Evolutionary conservation across 1,140 invertebrate species (phyloP), one percentile per base, ranked within the genome.

Genomic region (Leptopilina boulardi): DNA sequence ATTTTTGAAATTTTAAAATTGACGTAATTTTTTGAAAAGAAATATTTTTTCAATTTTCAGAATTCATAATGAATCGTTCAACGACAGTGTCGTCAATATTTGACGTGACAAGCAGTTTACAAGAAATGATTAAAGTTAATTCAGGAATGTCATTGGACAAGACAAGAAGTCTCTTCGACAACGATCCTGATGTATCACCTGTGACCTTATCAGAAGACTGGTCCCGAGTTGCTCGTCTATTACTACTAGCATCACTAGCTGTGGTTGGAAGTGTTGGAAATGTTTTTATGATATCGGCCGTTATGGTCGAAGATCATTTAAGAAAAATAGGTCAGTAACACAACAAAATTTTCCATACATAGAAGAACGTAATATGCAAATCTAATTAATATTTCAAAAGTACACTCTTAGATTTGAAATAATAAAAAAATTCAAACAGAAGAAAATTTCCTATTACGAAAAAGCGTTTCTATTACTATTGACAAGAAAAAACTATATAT

Each of bases 221-320:
- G 95, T 93, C 94, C 5, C 91, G 93, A 41, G 91, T 96, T 5
- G 93, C 93, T 0, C 89, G 94, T 42, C 91, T 96, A 0, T 85
- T 96, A 9, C 87, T 96, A 19, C 89, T 96, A 23, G 92, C 94
- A 0, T 92, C 93, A 0, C 90, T 95, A 38, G 92, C 94, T 0
- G 93, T 93, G 0, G 84, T 95, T 18, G 95, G 95, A 3, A 94
- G 94, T 77, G 92, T 95, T 41, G 95, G 94, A 23, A 95, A 95
- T 83, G 93, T 95, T 59, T 96, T 95, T 85, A 94, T 95, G 92
- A 95, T 96, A 83, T 94, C 94, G 38, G 94, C 95, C 3, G 93
- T 96, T 34, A 95, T 95, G 91, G 94, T 95, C 19, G 94, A 95
- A 78, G 94, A 95, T 81, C 93, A 94, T 83, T 89, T 95, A 0